These are phyloP conservation scores for Callipepla squamata DNA, from an alignment of 2,113 vertebrate species.

Conservation along the genomic window DNA sequence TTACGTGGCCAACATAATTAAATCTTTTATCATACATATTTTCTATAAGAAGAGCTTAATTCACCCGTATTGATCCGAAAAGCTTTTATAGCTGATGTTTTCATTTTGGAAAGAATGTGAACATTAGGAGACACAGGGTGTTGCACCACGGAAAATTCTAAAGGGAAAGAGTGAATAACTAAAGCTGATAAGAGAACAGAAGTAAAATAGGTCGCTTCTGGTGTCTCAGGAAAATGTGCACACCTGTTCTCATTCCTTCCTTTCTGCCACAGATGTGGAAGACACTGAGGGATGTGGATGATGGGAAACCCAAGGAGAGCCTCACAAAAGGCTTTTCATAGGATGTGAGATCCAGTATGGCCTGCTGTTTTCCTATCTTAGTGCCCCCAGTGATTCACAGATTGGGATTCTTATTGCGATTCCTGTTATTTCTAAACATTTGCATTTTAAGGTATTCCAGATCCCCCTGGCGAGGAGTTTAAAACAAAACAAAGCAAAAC, in stretches of 20 bases:
- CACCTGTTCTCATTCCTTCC: neutral
- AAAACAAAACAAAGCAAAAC: neutral
- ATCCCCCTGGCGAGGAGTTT: neutral
- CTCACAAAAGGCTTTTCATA: rapidly evolving
- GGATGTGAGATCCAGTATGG: neutral
- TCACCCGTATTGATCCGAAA: conserved; percentile 26
- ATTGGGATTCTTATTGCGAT: neutral
- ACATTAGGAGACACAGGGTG: neutral
- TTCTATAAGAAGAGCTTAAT: conserved; percentile 46
- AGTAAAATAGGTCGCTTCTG: neutral
- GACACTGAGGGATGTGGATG: neutral
- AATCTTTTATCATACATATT: conserved; percentile 50
- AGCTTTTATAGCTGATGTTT: conserved; percentile 38
- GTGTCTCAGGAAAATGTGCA: neutral
- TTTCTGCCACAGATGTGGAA: neutral
- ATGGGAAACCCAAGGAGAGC: neutral
- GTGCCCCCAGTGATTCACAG: neutral
- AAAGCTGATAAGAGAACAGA: neutral
- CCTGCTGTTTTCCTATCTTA: neutral
- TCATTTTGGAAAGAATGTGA: conserved; percentile 9
- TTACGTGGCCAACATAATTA: conserved; percentile 59
- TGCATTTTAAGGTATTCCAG: neutral
- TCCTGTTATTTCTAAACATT: neutral
- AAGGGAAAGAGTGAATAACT: neutral
- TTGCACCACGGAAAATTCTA: neutral